Percentiles rank a stretch among this genome's conserved stretches.
phyloP scores from a whole-genome alignment of 2,888 invertebrate species.

The Marasmarcha lunaedactyla region DNA sequence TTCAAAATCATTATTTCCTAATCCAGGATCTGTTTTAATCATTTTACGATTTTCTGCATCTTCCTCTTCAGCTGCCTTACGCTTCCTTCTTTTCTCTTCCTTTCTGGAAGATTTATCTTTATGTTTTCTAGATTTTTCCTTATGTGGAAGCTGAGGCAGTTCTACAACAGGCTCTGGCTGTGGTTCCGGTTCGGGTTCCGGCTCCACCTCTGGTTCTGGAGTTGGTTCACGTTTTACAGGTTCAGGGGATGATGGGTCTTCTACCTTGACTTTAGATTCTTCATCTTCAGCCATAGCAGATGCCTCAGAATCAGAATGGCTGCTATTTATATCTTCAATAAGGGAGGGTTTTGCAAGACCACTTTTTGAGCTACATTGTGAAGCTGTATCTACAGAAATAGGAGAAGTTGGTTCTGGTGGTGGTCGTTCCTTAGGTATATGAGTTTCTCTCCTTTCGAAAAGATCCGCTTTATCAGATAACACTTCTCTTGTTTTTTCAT shows the following conservation, averaged over 20 bases:
- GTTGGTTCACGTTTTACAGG: slow-evolving; percentile 30
- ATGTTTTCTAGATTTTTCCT: slow-evolving; percentile 60
- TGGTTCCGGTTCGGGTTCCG: slow-evolving; percentile 29
- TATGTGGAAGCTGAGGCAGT: slow-evolving; percentile 40
- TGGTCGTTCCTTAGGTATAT: slow-evolving; percentile 44
- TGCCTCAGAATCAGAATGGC: slow-evolving; percentile 59
- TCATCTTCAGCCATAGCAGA: slow-evolving; percentile 55
- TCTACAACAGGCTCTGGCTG: slow-evolving; percentile 26
- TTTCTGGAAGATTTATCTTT: slow-evolving; percentile 68
- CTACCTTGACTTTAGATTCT: slow-evolving; percentile 43
- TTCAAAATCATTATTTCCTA: slow-evolving; percentile 40
- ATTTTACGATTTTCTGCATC: slow-evolving; percentile 58
- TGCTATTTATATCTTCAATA: slow-evolving; percentile 46
- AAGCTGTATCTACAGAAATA: slow-evolving; percentile 61
- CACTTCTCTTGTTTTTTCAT: slow-evolving; percentile 60
- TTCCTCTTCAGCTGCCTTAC: slow-evolving; percentile 73
- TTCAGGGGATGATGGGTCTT: slow-evolving; percentile 39
- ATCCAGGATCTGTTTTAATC: slow-evolving; percentile 45
- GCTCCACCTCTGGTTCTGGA: slow-evolving; percentile 24
- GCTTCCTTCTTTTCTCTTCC: slow-evolving; percentile 74
- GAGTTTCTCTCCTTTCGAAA: slow-evolving; percentile 51
- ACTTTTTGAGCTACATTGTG: slow-evolving; percentile 63
- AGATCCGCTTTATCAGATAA: slow-evolving; percentile 62
- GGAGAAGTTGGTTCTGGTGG: slow-evolving; percentile 53
- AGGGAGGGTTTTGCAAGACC: slow-evolving; percentile 45